Conservation (phyloP, 2,888 invertebrate species). For the Schrankia costaestrigalis region DNA sequence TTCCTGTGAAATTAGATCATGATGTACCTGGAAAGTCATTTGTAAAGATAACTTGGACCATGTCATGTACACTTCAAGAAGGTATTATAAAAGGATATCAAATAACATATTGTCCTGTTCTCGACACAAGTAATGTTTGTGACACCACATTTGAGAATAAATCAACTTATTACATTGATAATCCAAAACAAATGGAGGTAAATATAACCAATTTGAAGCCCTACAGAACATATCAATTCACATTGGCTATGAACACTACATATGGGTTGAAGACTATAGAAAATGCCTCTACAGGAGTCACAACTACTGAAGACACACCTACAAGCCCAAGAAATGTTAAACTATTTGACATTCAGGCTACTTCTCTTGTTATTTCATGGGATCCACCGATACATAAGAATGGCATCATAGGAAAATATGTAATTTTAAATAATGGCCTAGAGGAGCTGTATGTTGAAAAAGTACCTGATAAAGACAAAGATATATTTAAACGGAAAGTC, state of each 20-base stretch:
- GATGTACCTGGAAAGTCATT: constrained; percentile 60
- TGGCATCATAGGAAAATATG: constrained; percentile 86
- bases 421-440: constrained; percentile 77
- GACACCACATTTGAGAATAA: constrained; percentile 63
- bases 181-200: constrained; percentile 75
- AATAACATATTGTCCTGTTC: constrained; percentile 86
- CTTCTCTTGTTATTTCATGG: constrained; percentile 84
- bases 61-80: constrained; percentile 87
- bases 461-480: constrained; percentile 46
- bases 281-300: constrained; percentile 81
- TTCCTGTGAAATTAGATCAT: constrained; percentile 58
- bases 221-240: constrained; percentile 87
- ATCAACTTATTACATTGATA: constrained; percentile 52
- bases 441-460: constrained; percentile 41
- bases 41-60: constrained; percentile 84
- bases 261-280: constrained; percentile 63
- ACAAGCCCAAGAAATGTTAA: constrained; percentile 80
- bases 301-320: constrained; percentile 85
- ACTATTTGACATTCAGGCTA: constrained; percentile 81
- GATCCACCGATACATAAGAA: constrained; percentile 85
- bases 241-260: constrained; percentile 81
- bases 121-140: constrained; percentile 77
- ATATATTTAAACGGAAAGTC: constrained; percentile 41
- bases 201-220: constrained; percentile 84
- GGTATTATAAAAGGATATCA: constrained; percentile 87